A percentile compares a stretch with the other conserved stretches of the same genome.
These are phyloP conservation scores for Hirtodrosophila duncani DNA, from an alignment of 2,888 invertebrate genomes.

Conservation along the genomic window DNA sequence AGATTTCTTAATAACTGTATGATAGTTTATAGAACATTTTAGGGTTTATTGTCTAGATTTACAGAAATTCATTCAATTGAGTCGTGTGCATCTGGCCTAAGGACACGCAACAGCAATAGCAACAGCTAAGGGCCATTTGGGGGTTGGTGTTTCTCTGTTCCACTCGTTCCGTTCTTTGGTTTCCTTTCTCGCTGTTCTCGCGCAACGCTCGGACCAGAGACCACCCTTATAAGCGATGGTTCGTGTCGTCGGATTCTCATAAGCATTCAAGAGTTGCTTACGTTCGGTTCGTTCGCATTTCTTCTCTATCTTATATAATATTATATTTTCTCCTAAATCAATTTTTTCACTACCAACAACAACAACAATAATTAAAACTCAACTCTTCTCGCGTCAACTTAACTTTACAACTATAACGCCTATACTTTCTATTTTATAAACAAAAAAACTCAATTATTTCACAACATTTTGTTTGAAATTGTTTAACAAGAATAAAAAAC, in stretches of 20 bases:
- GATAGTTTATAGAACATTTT: too few species aligned
- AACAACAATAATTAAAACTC: conserved; percentile 51
- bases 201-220: conserved; percentile 6
- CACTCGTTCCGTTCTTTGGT: conserved; percentile 10
- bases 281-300: conserved; percentile 80
- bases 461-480: conserved; percentile 29
- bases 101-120: conserved; percentile 62
- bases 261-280: conserved; percentile 79
- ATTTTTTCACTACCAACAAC: conserved; percentile 73
- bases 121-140: conserved; percentile 41
- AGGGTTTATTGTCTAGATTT: background rate
- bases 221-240: conserved; percentile 76
- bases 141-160: conserved; percentile 43
- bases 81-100: conserved; percentile 32
- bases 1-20: too few species aligned
- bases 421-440: conserved; percentile 60
- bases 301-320: conserved; percentile 79
- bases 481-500: conserved; percentile 27
- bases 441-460: conserved; percentile 36
- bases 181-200: conserved; percentile 10
- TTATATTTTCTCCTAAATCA: conserved; percentile 76
- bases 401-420: conserved; percentile 63
- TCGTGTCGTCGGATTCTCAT: conserved; percentile 74
- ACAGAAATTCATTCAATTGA: background rate
- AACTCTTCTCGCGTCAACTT: conserved; percentile 71